Conservation (phyloP, 2,888 invertebrate species). For the Aphrophora alni region DNA sequence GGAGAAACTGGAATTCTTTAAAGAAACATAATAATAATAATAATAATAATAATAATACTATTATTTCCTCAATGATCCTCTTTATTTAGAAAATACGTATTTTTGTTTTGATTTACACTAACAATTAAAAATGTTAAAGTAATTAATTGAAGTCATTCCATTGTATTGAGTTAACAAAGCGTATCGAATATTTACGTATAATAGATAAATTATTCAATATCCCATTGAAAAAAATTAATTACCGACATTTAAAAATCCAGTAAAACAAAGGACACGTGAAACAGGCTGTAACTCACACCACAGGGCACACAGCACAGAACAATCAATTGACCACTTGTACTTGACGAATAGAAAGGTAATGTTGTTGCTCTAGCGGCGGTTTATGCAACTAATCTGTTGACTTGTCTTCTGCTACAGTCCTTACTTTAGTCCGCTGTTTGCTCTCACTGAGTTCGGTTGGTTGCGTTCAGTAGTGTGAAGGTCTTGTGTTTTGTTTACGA, state of each 20-base stretch:
- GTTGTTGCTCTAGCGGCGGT: background rate
- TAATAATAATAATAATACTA: no score
- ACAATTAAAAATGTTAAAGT: background rate
- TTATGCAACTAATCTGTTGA: conserved; percentile 6
- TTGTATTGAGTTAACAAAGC: background rate
- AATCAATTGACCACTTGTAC: conserved; percentile 6
- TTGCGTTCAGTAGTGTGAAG: background rate
- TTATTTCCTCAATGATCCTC: no score
- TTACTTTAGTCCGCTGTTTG: background rate
- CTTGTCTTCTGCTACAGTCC: background rate
- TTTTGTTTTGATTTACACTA: no score
- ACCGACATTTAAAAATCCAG: background rate
- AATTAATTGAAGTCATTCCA: background rate
- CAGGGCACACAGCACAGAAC: background rate
- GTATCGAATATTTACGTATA: background rate
- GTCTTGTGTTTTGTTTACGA: background rate
- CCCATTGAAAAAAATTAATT: background rate
- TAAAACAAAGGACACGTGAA: background rate
- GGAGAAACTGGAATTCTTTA: no score
- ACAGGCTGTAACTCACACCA: background rate
- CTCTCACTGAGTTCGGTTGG: background rate
- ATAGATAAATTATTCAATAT: background rate
- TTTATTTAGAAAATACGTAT: no score
- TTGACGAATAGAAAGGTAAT: background rate
- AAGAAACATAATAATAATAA: no score